phyloP scores from a whole-genome alignment of 2,888 invertebrate species.

The Antitype chi region DNA sequence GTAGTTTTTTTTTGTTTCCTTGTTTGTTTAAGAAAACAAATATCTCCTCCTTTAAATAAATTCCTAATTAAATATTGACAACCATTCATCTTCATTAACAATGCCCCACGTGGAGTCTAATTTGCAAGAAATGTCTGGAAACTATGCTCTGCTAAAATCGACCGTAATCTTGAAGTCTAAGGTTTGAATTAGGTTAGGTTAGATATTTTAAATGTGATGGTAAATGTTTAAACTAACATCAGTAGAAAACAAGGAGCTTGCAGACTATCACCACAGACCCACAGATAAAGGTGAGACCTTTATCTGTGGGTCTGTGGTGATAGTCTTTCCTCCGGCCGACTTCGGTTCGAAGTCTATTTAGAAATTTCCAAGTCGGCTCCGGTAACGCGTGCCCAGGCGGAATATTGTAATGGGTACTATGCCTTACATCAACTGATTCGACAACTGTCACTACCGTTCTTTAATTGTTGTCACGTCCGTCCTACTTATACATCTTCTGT shows the following conservation, averaged over 20 bases:
- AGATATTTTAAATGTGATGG: constrained; percentile 15
- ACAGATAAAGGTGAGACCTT: no score
- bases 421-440: constrained; percentile 17
- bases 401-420: neutral
- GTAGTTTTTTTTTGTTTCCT: neutral
- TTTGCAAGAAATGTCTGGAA: constrained; percentile 22
- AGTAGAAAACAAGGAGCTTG: constrained; percentile 49
- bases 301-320: no score
- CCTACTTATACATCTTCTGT: constrained; percentile 58
- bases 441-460: constrained; percentile 22
- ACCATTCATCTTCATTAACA: constrained; percentile 27
- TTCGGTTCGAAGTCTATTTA: neutral
- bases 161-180: rapidly evolving
- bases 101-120: constrained; percentile 15
- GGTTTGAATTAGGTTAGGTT: neutral
- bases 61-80: constrained; percentile 26
- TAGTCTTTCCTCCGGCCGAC: no score
- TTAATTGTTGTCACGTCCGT: constrained; percentile 65
- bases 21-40: constrained; percentile 3
- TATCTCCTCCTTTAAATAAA: constrained; percentile 8
- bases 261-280: no score
- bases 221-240: constrained; percentile 13
- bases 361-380: no score
- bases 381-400: no score
- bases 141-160: neutral